Base-by-base conservation (phyloP, 2,113 vertebrate species). In the Verasper variegatus region DNA sequence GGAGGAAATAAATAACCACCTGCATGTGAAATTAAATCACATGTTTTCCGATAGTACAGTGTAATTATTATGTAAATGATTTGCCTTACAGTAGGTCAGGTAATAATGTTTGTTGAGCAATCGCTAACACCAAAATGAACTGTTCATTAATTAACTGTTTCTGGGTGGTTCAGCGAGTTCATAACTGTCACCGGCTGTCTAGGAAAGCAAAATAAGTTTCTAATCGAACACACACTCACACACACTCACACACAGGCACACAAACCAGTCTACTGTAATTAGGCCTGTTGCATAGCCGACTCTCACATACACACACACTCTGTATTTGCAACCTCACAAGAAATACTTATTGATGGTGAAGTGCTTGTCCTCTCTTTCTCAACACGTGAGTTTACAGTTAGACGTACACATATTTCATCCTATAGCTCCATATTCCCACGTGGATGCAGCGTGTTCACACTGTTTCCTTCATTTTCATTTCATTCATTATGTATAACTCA, bases 401-500 rank as follows among this genome's bases (percentile, higher is more conserved):
- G 26, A 49, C 47, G 54, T 23, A 26, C 60, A 35, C 20, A 71
- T 58, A 74, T 54, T 14, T 68, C 17, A 37, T 69, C 68, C 20
- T 64, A 24, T 58, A 45, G 24, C 15, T 56, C 26, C 37, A 54
- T 67, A 68, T 47, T 72, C 35, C 3, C 31, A 78, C 11, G 35
- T 13, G 8, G 65, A 35, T 4, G 21, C 47, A 51, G 1, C 18
- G 2, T 51, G 47, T 51, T 18, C 15, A 45, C 40, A 27, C 13
- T 42, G 1, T 8, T 27, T 11, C 49, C 71, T 67, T 75, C 20
- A 73, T 71, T 88, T 76, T 83, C 20, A 77, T 65, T 51, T 76
- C 66, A 88, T 92, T 80, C 57, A 92, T 91, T 77, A 91, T 92
- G 83, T 60, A 86, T 84, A 80, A 59, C 49, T 86, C 67, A 80